Percentiles rank a stretch among this genome's conserved stretches.
phyloP scores from a whole-genome alignment of 2,888 invertebrate species.

The Tiphia femorata region DNA sequence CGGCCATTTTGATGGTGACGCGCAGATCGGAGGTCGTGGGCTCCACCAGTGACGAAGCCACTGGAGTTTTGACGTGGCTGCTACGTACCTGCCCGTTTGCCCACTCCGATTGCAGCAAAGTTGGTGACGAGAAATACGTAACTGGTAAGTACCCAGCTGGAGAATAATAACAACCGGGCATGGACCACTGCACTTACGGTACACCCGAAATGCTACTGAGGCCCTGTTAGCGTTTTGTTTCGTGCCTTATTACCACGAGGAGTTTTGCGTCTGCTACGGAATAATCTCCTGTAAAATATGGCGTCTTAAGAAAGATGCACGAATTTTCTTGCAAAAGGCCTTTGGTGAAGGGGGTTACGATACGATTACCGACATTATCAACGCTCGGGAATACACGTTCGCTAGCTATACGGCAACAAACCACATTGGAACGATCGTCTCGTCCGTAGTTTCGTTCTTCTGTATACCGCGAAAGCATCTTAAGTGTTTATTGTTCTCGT shows the following conservation, averaged over 20 bases:
- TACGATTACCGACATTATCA: constrained; percentile 20
- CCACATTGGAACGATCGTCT: not conserved
- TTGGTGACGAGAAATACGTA: constrained; percentile 96
- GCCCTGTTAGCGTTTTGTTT: constrained; percentile 38
- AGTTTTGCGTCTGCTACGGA: constrained; percentile 45
- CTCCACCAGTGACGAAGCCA: constrained; percentile 86
- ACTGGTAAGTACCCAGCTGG: constrained; percentile 86
- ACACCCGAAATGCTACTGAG: constrained; percentile 38
- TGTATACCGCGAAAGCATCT: constrained; percentile 27
- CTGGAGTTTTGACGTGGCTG: constrained; percentile 91
- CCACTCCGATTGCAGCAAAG: constrained; percentile 94
- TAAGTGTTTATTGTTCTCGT: constrained; percentile 52
- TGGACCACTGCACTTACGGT: constrained; percentile 66
- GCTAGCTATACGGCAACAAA: constrained; percentile 7
- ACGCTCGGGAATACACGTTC: constrained; percentile 3
- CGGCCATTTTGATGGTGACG: constrained; percentile 83
- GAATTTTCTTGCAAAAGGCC: constrained; percentile 68
- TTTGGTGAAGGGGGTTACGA: constrained; percentile 51
- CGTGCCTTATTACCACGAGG: constrained; percentile 22
- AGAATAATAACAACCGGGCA: constrained; percentile 74
- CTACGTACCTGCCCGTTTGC: constrained; percentile 93
- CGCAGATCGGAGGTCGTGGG: constrained; percentile 79
- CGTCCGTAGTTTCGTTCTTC: constrained; percentile 5
- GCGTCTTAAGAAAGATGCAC: constrained; percentile 55
- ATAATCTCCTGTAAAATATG: constrained; percentile 58